phyloP scores from a whole-genome alignment of 2,113 vertebrate genomes.

The Micronisus gabar region DNA sequence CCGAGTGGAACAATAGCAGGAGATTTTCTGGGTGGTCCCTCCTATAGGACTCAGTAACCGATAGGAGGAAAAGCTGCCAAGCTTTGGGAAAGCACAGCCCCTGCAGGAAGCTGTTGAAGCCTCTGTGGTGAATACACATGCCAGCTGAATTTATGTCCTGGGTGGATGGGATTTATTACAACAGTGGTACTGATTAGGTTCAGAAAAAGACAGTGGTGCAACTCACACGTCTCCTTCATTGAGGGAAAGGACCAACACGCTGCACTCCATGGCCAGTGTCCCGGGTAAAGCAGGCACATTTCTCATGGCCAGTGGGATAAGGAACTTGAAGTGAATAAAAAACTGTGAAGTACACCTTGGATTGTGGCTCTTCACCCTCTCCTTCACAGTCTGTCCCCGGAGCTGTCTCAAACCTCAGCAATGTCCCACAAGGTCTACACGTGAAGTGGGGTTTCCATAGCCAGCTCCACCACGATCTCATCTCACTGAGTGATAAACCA shows the following conservation, averaged over 20 bases:
- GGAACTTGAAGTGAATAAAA: neutral
- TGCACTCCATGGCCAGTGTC: rapidly evolving
- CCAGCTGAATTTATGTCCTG: neutral
- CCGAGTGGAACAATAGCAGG: neutral
- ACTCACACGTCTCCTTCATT: rapidly evolving
- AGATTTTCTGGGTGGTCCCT: conserved; percentile 19
- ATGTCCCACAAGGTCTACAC: neutral
- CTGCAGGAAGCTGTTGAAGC: neutral
- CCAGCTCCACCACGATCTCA: neutral
- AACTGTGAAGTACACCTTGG: neutral
- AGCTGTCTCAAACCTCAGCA: neutral
- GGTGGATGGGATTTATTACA: neutral
- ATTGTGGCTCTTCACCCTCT: neutral
- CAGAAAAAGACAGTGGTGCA: neutral
- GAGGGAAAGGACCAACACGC: neutral
- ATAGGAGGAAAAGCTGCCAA: neutral
- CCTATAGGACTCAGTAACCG: neutral
- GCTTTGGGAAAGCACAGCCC: neutral
- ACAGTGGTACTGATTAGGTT: neutral
- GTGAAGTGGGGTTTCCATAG: neutral
- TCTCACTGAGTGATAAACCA: neutral
- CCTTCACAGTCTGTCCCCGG: neutral
- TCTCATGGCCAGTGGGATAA: neutral
- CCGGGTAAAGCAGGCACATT: neutral
- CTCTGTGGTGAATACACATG: neutral